Evolutionary conservation across 2,797 vertebrate species (phyloP), one percentile per base, ranked within the genome.

Genomic region (Bufotes viridis): DNA sequence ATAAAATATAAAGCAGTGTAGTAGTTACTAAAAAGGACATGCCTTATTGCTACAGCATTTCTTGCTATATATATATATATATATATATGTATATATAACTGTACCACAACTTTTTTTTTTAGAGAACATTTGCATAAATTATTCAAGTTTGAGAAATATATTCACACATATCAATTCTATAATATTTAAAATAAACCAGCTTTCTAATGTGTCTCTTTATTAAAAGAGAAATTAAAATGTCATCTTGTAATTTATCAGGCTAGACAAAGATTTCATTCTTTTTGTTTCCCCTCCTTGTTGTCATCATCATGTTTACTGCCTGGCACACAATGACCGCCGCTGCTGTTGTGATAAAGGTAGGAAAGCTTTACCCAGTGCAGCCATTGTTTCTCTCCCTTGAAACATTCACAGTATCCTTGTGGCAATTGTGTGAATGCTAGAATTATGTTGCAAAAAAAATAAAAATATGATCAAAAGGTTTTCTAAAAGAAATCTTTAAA

Each of bases 161-260:
- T 93, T 92, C 93, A 91, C 92, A 90, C 91, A 67, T 93, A 92
- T 93, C 91, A 92, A 93, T 91, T 94, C 92, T 92, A 90, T 92
- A 93, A 93, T 93, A 92, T 92, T 94, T 94, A 93, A 95, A 93
- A 93, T 93, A 93, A 93, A 94, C 92, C 93, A 93, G 94, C 95
- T 96, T 96, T 96, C 95, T 96, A 95, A 95, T 96, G 94, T 95
- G 95, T 96, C 96, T 97, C 95, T 96, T 97, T 97, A 97, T 97
- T 96, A 96, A 96, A 94, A 94, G 94, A 94, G 92, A 94, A 96
- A 97, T 95, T 96, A 96, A 94, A 95, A 95, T 93, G 95, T 95
- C 93, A 95, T 95, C 93, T 95, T 96, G 95, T 95, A 96, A 95
- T 96, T 96, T 96, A 95, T 94, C 94, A 95, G 95, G 95, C 94